Percentiles rank a stretch among this genome's conserved stretches.
Conservation (phyloP, 1,140 invertebrate species). For the Sarcophaga bullata region DNA sequence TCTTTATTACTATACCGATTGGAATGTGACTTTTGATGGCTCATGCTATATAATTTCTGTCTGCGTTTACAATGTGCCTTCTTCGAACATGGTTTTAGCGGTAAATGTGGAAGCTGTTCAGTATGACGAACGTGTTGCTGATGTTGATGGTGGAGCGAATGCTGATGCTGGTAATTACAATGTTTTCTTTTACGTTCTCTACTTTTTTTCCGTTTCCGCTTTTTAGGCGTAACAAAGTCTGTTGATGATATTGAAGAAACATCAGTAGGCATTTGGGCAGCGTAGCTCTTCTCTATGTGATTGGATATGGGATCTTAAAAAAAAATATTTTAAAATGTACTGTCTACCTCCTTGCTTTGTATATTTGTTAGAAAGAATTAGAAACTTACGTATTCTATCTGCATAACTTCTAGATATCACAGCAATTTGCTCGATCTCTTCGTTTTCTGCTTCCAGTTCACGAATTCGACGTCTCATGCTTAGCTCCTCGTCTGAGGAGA, state of each 20-base stretch:
- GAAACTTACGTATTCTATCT: conserved; percentile 57
- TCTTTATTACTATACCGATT: neutral
- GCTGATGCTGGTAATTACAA: conserved; percentile 33
- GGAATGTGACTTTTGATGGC: conserved; percentile 7
- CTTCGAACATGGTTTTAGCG: neutral
- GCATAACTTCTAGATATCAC: conserved; percentile 55
- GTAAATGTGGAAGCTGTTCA: conserved; percentile 12
- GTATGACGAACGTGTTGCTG: conserved; percentile 1
- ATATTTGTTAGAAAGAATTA: neutral
- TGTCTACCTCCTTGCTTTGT: neutral
- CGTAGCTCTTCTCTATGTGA: conserved; percentile 28
- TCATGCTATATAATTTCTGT: conserved; percentile 27
- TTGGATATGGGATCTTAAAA: neutral
- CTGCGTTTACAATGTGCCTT: conserved; percentile 31
- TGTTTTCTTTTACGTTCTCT: conserved; percentile 34
- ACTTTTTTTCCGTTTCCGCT: conserved; percentile 41
- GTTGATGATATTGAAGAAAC: conserved; percentile 45
- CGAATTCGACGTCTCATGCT: conserved; percentile 57
- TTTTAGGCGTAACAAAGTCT: conserved; percentile 43
- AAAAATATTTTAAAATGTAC: neutral
- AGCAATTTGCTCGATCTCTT: conserved; percentile 61
- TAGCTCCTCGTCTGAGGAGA: conserved; percentile 62
- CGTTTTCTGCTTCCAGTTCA: conserved; percentile 62
- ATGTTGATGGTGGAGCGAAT: neutral
- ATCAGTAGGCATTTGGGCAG: conserved; percentile 42